Base-by-base conservation (phyloP, 2,113 vertebrate species). In the Prochilodus magdalenae region DNA sequence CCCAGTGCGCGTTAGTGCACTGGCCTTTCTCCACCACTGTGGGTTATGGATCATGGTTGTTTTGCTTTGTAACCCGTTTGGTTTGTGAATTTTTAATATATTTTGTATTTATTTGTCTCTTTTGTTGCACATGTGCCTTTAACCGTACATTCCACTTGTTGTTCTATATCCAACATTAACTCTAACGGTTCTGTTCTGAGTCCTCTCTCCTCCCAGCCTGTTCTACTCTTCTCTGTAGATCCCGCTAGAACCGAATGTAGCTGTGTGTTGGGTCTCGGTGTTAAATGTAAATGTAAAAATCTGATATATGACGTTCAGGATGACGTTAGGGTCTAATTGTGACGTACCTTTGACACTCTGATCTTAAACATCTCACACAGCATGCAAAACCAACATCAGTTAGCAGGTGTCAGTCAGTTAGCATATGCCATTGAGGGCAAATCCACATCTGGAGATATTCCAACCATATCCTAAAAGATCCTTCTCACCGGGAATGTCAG, bases 111-210 rank as follows among this genome's bases (percentile, higher is more conserved):
- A 69, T 67, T 84, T 84, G 69, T 67, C 29, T 57, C 78, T 84
- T 79, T 5, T 49, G 33, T 81, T 84, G 40, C 67, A 33, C 73
- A 33, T 59, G 83, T 84, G 78, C 83, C 78, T 81, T 83, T 82
- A 57, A 59, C 49, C 80, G 70, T 82, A 33, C 13, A 71, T 69
- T 66, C 33, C n/a, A 29, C 51, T n/a, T 60, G 26, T 47, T 69
- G 75, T 60, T 75, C 15, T 67, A 55, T 8, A 57, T 66, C 18
- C 5, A 47, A 66, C 40, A 66, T 66, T 75, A n/a, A n/a, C n/a
- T 72, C 5, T 40, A 69, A 79, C 13, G 13, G 62, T 51, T 36
- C 2, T 69, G n/a, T 51, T 44, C 11, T 30, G 47, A 44, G 47
- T 60, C 30, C n/a, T 36, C 51, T 51, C 33, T 74, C 26, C 40